phyloP scores from a whole-genome alignment of 2,113 vertebrate genomes.

The Channa argus region DNA sequence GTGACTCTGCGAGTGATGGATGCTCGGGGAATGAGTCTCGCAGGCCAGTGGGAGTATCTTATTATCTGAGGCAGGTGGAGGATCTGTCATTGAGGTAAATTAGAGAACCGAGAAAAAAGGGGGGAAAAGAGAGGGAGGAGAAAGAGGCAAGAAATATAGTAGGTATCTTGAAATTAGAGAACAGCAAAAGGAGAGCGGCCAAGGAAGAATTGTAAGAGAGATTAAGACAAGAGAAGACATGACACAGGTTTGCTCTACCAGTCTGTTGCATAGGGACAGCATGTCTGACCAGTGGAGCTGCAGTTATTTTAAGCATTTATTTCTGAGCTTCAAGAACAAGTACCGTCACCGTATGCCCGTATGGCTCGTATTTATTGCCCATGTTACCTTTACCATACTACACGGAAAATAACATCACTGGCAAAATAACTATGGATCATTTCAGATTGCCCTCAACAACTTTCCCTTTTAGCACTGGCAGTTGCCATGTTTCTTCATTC shows the following conservation, averaged over 20 bases:
- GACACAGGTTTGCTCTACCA: background rate
- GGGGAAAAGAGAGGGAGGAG: conserved; percentile 30
- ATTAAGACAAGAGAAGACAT: background rate
- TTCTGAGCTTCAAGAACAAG: conserved; percentile 9
- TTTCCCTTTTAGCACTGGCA: conserved; percentile 38
- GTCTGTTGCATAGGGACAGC: background rate
- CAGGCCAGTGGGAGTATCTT: conserved; percentile 79
- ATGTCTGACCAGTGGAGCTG: background rate
- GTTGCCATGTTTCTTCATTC: conserved; percentile 1
- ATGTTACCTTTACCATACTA: conserved; percentile 7
- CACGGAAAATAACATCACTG: conserved; percentile 27
- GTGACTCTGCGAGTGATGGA: conserved; percentile 80
- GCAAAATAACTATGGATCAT: conserved; percentile 29
- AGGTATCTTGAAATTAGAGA: conserved; percentile 20
- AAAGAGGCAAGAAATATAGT: conserved; percentile 10
- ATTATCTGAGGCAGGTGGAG: conserved; percentile 80
- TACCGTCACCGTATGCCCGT: background rate
- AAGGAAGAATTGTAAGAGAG: conserved; percentile 12
- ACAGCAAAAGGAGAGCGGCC: conserved; percentile 10
- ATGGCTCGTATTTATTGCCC: background rate
- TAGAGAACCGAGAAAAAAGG: conserved; percentile 59
- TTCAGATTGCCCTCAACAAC: conserved; percentile 22
- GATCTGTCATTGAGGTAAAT: conserved; percentile 83
- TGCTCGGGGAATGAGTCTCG: conserved; percentile 77
- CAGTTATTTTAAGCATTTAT: conserved; percentile 6